These are phyloP conservation scores for Nowickia ferox DNA, from an alignment of 2,888 invertebrate genomes.

Conservation along the genomic window DNA sequence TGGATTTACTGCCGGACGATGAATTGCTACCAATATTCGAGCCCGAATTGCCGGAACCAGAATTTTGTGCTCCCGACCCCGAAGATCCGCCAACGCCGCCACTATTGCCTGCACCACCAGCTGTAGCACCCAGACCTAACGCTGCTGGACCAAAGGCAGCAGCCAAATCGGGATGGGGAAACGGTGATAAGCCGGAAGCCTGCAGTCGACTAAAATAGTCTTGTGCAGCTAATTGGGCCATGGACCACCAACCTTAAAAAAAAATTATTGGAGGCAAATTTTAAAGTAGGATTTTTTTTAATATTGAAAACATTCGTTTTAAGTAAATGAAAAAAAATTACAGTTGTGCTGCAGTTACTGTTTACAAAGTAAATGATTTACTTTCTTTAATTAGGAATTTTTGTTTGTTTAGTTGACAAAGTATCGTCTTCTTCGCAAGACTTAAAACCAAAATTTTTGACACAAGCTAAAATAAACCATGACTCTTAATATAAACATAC, in stretches of 20 bases:
- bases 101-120: constrained; percentile 80
- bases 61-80: constrained; percentile 73
- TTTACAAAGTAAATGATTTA: too few relatives aligned
- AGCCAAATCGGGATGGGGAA: constrained; percentile 87
- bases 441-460: too few relatives aligned
- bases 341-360: too few relatives aligned
- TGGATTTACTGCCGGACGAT: constrained; percentile 79
- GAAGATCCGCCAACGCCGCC: constrained; percentile 73
- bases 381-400: too few relatives aligned
- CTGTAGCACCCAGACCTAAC: constrained; percentile 79
- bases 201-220: constrained; percentile 93
- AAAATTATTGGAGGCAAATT: not conserved
- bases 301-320: not conserved
- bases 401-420: too few relatives aligned
- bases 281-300: not conserved
- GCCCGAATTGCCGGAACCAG: constrained; percentile 76
- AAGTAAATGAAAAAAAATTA: not conserved
- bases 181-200: constrained; percentile 89
- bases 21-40: constrained; percentile 76
- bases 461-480: too few relatives aligned
- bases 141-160: constrained; percentile 84
- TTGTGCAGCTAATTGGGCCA: constrained; percentile 94
- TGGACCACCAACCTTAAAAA: constrained; percentile 91
- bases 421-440: too few relatives aligned
- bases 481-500: too few relatives aligned